Evolutionary conservation across 1,140 invertebrate species (phyloP).

Genomic region (Sitodiplosis mosellana): DNA sequence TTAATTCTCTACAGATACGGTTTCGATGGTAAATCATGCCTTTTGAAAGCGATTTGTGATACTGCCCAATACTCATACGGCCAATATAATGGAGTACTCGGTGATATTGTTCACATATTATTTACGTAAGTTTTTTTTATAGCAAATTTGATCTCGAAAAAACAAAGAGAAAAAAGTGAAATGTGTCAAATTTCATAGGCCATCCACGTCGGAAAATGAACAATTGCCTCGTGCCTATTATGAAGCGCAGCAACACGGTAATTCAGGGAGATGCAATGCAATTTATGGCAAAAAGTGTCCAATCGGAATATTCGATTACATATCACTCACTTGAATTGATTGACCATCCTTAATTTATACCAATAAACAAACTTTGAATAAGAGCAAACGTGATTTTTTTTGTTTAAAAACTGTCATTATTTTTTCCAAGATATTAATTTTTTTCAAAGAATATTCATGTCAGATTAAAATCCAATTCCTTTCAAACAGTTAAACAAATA

Average conservation of each 20-base stretch:
- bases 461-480: too few species aligned
- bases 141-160: too few species aligned
- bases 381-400: too few species aligned
- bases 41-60: slow-evolving; percentile 2
- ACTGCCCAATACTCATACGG: not conserved
- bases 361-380: too few species aligned
- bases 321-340: not conserved
- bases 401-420: too few species aligned
- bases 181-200: too few species aligned
- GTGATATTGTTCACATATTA: slow-evolving; percentile 1
- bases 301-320: not conserved
- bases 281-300: not conserved
- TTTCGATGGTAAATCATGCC: not conserved
- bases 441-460: too few species aligned
- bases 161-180: too few species aligned
- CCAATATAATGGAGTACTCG: not conserved
- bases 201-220: not conserved
- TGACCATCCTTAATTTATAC: too few species aligned
- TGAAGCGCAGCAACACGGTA: not conserved
- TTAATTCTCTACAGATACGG: not conserved
- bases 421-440: too few species aligned
- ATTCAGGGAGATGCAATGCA: not conserved
- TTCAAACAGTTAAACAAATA: too few species aligned
- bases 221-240: not conserved
- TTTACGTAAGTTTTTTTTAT: not conserved